phyloP scores from a whole-genome alignment of 1,140 invertebrate genomes.

The Caerostris extrusa region DNA sequence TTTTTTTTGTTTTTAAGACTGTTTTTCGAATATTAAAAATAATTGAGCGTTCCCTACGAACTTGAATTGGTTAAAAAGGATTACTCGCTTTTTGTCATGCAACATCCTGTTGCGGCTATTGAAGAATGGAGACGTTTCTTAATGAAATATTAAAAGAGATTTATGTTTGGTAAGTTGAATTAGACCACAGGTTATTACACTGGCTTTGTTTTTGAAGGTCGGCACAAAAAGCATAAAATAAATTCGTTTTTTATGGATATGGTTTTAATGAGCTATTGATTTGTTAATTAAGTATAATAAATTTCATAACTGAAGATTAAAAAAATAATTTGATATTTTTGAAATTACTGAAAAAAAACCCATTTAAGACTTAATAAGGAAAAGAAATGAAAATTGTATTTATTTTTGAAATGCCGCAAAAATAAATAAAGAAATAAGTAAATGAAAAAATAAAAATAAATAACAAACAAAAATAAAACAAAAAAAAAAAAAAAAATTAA shows the following conservation, averaged over 20 bases:
- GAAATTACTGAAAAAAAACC: not conserved
- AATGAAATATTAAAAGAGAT: not conserved
- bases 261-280: not conserved
- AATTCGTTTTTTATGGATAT: not conserved
- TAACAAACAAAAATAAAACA: no score
- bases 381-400: not conserved
- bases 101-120: not conserved
- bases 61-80: constrained; percentile 13
- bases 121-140: not conserved
- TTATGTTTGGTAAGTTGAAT: not conserved
- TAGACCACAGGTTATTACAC: not conserved
- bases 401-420: no score
- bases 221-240: not conserved
- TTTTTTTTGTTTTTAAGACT: not conserved
- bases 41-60: not conserved
- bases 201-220: not conserved
- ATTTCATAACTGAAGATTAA: no score
- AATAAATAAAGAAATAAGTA: no score
- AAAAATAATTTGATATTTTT: not conserved
- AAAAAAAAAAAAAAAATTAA: no score
- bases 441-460: no score
- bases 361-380: not conserved
- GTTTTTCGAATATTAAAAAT: not conserved
- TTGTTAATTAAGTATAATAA: not conserved
- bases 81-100: not conserved